phyloP scores from a whole-genome alignment of 1,140 invertebrate genomes.

The Bombus superbus region DNA sequence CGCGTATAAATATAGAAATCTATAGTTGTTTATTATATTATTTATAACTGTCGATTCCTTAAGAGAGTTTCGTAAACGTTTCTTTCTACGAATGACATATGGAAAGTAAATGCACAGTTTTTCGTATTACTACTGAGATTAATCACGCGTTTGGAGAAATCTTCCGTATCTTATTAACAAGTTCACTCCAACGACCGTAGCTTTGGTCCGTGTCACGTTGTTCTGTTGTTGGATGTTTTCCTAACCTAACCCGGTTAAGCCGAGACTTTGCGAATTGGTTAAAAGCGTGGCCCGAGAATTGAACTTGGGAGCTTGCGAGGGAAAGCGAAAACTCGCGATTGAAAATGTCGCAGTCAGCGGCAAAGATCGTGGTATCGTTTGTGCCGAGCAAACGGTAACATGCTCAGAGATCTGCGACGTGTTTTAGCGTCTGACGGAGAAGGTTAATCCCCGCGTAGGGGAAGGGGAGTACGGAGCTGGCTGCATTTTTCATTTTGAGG shows the following conservation, averaged over 20 bases:
- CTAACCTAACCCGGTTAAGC: too few species aligned
- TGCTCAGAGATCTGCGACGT: not conserved
- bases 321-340: not conserved
- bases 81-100: too few species aligned
- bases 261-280: not conserved
- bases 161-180: too few species aligned
- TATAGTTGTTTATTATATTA: too few species aligned
- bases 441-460: not conserved
- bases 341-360: not conserved
- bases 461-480: not conserved
- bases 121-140: too few species aligned
- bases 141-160: too few species aligned
- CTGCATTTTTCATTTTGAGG: slow-evolving; percentile 27
- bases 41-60: too few species aligned
- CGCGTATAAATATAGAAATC: too few species aligned
- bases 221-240: not conserved
- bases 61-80: too few species aligned
- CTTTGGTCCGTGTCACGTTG: too few species aligned
- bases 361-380: not conserved
- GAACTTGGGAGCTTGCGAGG: not conserved
- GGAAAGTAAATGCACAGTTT: too few species aligned
- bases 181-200: too few species aligned
- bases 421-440: not conserved
- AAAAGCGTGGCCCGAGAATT: not conserved
- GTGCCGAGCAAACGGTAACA: not conserved